Base-by-base conservation (phyloP, 1,140 invertebrate species). In the Acromyrmex echinatior region DNA sequence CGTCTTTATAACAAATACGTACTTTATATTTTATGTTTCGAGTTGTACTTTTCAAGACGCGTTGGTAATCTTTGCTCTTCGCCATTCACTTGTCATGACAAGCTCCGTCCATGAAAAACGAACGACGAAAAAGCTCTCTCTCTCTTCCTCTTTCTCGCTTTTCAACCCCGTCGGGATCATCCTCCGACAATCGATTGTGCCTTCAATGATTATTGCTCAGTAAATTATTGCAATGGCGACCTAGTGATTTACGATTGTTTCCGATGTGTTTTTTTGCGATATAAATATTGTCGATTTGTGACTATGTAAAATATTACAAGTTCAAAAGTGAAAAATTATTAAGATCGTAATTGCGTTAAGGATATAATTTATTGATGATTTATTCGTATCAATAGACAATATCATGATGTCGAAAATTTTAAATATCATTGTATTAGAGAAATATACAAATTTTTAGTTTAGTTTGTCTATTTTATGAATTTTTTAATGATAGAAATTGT, bases 1-100 rank as follows among this genome's bases (percentile, higher is more conserved):
- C 92, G 92, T 89, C 91, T 92, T 94, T 92, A 94, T 95, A 94
- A 94, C 93, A 94, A 70, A 94, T 95, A 94, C 93, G 92, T 94
- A 94, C 90, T 93, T 93, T 93, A 92, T 93, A 92, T 94, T 88
- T 92, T 95, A 94, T 94, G 92, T 94, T 94, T 94, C 93, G 90
- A 93, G 92, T 95, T 95, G 94, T 95, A 95, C 94, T 95, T 94
- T 94, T 86, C 93, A 93, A 94, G 89, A 91, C 92, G 90, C 89
- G 88, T 90, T 71, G 76, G 81, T 84, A 70, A 74, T 35, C 71
- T 74, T 74, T 70, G 51, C 58, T 58, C 39, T 56, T 87, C 56
- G 80, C 21, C 58, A 25, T 84, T 84, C 80, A 62, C 45, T 62
- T 45, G 25, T 82, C 66, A 82, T 18, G 79, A 18, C 66, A 49